phyloP scores from a whole-genome alignment of 2,113 vertebrate species.

The Cepphus grylle region DNA sequence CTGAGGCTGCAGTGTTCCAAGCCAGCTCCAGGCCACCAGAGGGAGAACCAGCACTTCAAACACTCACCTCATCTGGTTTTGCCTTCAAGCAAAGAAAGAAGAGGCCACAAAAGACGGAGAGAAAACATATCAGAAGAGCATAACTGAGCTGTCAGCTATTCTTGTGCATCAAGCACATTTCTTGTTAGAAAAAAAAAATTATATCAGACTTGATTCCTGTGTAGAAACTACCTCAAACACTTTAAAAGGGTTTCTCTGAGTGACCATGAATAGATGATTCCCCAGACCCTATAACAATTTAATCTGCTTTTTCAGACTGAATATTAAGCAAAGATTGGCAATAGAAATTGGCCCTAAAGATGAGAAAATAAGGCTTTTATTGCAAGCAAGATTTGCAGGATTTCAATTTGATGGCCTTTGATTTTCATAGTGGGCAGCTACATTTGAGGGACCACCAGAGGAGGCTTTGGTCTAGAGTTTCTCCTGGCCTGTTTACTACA shows the following conservation, averaged over 20 bases:
- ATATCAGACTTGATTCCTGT: neutral
- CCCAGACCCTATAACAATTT: neutral
- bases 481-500: neutral
- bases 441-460: neutral
- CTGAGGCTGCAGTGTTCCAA: neutral
- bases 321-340: neutral
- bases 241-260: neutral
- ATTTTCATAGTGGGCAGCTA: neutral
- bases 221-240: neutral
- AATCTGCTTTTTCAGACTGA: conserved; percentile 9
- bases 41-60: conserved; percentile 11
- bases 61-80: conserved; percentile 11
- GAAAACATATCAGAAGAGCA: neutral
- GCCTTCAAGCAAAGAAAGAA: conserved; percentile 8
- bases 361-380: neutral
- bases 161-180: neutral
- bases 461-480: neutral
- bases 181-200: neutral
- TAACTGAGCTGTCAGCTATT: neutral
- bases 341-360: neutral
- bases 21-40: neutral
- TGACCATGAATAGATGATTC: neutral
- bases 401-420: neutral
- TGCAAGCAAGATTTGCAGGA: neutral
- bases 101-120: neutral